A percentile compares a stretch with the other conserved stretches of the same genome.
phyloP scores from a whole-genome alignment of 1,140 invertebrate genomes.

The Tachypleus tridentatus region DNA sequence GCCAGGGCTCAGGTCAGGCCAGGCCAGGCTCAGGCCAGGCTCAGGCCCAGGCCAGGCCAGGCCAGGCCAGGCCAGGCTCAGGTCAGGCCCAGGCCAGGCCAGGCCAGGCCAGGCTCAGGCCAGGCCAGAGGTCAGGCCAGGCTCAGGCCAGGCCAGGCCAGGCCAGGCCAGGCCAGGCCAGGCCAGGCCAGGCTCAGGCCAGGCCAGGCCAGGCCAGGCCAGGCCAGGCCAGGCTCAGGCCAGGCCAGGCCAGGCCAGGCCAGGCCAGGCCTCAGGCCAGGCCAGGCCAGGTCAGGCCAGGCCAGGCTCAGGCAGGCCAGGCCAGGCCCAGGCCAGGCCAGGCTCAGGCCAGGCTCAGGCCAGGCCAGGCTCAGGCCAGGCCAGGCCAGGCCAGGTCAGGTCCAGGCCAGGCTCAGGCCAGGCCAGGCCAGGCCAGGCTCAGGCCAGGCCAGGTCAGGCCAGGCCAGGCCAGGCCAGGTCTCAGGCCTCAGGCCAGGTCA shows the following conservation, averaged over 20 bases:
- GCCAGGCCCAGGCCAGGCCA: constrained; percentile 22
- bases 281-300: constrained; percentile 25
- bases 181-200: constrained; percentile 23
- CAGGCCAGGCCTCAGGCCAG: constrained; percentile 25
- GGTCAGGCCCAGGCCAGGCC: constrained; percentile 25
- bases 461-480: constrained; percentile 21
- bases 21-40: constrained; percentile 16
- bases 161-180: constrained; percentile 20
- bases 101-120: constrained; percentile 26
- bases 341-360: constrained; percentile 23
- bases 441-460: too few relatives aligned
- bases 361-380: constrained; percentile 22
- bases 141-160: constrained; percentile 24
- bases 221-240: constrained; percentile 24
- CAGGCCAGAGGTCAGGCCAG: constrained; percentile 24
- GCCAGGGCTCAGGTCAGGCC: constrained; percentile 22
- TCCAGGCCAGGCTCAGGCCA: too few relatives aligned
- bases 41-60: constrained; percentile 23
- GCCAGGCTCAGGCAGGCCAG: too few relatives aligned
- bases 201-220: constrained; percentile 21
- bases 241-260: constrained; percentile 23
- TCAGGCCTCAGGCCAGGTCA: too few relatives aligned
- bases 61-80: constrained; percentile 25
- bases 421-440: constrained; percentile 20
- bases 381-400: too few relatives aligned